Conservation (phyloP, 2,888 invertebrate species). For the Oxytorus armatus region DNA sequence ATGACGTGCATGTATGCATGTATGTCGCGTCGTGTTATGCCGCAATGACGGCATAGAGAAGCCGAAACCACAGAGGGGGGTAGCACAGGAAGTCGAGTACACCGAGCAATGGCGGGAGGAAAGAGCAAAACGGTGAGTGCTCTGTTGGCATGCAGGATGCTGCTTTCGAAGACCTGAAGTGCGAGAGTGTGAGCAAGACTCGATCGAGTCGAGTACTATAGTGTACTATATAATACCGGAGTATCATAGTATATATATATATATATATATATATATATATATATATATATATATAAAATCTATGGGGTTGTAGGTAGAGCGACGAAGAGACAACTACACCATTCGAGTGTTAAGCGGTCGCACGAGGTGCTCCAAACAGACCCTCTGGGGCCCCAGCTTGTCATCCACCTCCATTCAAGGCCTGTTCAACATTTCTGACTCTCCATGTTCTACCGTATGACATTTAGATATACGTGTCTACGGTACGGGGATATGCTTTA, state of each 20-base stretch:
- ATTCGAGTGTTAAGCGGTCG: constrained; percentile 60
- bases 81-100: constrained; percentile 57
- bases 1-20: constrained; percentile 5
- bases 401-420: constrained; percentile 53
- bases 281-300: background rate
- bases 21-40: constrained; percentile 18
- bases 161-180: constrained; percentile 42
- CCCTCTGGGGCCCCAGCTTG: constrained; percentile 48
- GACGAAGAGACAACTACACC: constrained; percentile 39
- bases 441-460: constrained; percentile 33
- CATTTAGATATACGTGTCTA: constrained; percentile 23
- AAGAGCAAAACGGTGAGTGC: constrained; percentile 48
- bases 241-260: constrained; percentile 6
- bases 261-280: constrained; percentile 3
- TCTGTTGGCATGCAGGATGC: constrained; percentile 33
- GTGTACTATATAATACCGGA: constrained; percentile 15
- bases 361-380: constrained; percentile 44
- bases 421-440: constrained; percentile 52
- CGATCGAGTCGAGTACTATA: constrained; percentile 42
- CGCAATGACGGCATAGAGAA: constrained; percentile 32
- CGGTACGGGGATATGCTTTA: background rate
- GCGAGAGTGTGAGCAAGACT: constrained; percentile 52
- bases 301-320: constrained; percentile 1
- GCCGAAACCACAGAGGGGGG: constrained; percentile 18
- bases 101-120: constrained; percentile 24